phyloP scores from a whole-genome alignment of 2,797 vertebrate genomes.

The Xiphophorus birchmanni region DNA sequence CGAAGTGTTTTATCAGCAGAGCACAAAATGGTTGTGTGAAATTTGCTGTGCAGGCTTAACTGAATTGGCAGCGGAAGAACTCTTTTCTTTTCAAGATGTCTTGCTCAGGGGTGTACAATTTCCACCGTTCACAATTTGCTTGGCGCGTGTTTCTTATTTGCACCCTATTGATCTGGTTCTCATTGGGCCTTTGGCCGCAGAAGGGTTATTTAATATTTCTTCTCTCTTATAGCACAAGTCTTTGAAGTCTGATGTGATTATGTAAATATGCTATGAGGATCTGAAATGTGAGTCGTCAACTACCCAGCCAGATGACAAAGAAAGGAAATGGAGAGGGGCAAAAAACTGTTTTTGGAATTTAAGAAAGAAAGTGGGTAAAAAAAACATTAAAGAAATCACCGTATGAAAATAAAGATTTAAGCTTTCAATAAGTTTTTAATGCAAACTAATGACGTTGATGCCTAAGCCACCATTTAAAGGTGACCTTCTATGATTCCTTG shows the following conservation, averaged over 20 bases:
- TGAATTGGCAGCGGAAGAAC: conserved; percentile 62
- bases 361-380: not conserved
- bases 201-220: conserved; percentile 57
- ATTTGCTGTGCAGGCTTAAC: conserved; percentile 75
- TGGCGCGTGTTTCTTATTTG: conserved; percentile 64
- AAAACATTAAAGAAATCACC: not conserved
- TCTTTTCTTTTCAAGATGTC: conserved; percentile 73
- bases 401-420: not conserved
- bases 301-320: not conserved
- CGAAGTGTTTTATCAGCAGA: conserved; percentile 77
- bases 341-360: not conserved
- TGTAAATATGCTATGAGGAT: conserved; percentile 47
- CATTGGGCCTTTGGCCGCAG: conserved; percentile 52
- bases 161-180: conserved; percentile 72
- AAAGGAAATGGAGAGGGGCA: not conserved
- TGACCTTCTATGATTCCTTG: too few species aligned
- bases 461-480: not conserved
- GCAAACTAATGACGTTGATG: not conserved
- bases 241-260: conserved; percentile 67
- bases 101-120: conserved; percentile 67
- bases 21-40: conserved; percentile 74
- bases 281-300: conserved; percentile 13
- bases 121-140: conserved; percentile 50
- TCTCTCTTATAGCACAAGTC: conserved; percentile 47
- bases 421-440: not conserved